Base-by-base conservation (phyloP, 2,113 vertebrate genomes). In the Mesoclemmys tuberculata region DNA sequence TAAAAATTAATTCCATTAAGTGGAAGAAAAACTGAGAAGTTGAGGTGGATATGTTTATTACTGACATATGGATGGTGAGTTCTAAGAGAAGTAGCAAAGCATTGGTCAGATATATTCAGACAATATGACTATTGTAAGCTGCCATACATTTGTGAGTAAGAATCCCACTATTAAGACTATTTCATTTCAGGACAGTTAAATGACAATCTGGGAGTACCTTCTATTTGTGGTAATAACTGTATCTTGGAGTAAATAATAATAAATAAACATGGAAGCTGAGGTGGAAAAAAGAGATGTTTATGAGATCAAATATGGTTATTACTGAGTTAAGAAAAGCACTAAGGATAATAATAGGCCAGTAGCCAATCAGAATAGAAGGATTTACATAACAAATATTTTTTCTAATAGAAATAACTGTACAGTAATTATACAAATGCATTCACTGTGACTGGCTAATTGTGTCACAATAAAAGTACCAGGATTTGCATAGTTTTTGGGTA, bases 131-230 rank as follows among this genome's bases (percentile, higher is more conserved):
- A 2, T 79, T 81, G 90, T 51, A 79, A 38, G 54, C 55, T 84
- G 87, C 44, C 89, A 48, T 85, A 21, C 61, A 29, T n/a, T 87
- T 9, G 0, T 77, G 48, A 85, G 35, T 75, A 84, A 46, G 24
- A n/a, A 13, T 87, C 79, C 31, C 4, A 4, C 18, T 79, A 31
- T 8, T 49, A 12, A 4, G 49, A 80, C 19, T 82, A 75, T 58
- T 88, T 94, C 74, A 77, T 96, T 83, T n/a, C 41, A 41, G 78
- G 19, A 8, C 92, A 74, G 89, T 89, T 92, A 88, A 95, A 90
- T 89, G 7, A 89, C 85, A 84, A 89, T 51, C 41, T 74, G n/a
- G 46, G 49, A 83, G 41, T 77, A 77, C 41, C 38, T 77, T 27
- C 38, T 77, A 26, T 46, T 77, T 93, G 64, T 87, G 87, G 71